Evolutionary conservation across 2,888 invertebrate genomes (phyloP), one percentile per base, ranked within the genome.

Genomic region (Habroteleia sp.): DNA sequence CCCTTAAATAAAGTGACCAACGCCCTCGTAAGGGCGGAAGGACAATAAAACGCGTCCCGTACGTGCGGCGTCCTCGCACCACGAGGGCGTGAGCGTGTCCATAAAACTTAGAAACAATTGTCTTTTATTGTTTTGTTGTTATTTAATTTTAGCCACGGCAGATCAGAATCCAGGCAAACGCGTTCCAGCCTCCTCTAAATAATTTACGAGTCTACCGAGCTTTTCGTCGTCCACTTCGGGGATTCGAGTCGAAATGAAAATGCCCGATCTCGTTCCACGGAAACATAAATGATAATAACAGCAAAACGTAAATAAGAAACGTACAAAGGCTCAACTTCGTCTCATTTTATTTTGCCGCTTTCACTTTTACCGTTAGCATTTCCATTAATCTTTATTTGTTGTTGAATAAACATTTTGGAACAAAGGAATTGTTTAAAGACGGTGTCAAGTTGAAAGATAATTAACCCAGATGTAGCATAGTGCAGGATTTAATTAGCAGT

Each of bases 41-140:
- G 77, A 81, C 82, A 82, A 83, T 83, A 83, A 83, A 83, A 80
- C 77, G 82, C 83, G 80, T 80, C 83, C 78, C 74, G 80, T 79
- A 81, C 79, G 74, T 72, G 76, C 77, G 77, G 77, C 72, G 77
- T 39, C 50, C 56, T 56, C 58, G 77, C 71, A 77, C 82, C 81
- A 72, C 25, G 20, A 56, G 81, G 80, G 79, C 77, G 77, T 76
- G 78, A 78, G 78, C 76, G 31, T 72, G 72, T 79, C 82, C 87
- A 86, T 88, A 88, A 88, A 88, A 87, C 88, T 88, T 86, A 87
- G 87, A 85, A 88, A 88, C 88, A 88, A 88, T 88, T 87, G 88
- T 86, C 88, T 86, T 88, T 88, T 87, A 88, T 88, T 86, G 88
- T 88, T 88, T 87, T 88, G 87, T 88, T 88, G 87, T 87, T 88